A percentile compares a stretch with the other conserved stretches of the same genome.
These are phyloP conservation scores for Channa argus DNA, from an alignment of 2,113 vertebrate species.

Conservation along the genomic window DNA sequence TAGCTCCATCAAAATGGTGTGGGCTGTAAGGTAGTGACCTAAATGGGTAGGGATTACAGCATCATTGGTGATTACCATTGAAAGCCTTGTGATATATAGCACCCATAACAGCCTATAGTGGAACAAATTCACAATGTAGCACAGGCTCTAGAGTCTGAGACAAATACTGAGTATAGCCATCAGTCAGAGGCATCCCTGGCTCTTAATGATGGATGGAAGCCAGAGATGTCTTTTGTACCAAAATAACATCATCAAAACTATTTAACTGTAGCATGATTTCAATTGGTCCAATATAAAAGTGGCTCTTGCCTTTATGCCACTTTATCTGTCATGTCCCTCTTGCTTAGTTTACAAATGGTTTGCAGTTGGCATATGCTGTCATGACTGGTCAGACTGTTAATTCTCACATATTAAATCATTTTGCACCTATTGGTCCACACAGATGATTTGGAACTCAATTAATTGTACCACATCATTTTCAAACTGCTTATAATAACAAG, in stretches of 20 bases:
- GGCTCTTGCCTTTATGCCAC: background rate
- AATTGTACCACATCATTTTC: background rate
- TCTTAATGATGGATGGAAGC: background rate
- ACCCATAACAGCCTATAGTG: constrained; percentile 48
- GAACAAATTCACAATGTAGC: constrained; percentile 27
- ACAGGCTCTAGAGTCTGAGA: constrained; percentile 22
- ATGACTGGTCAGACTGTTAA: background rate
- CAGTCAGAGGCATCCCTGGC: constrained; percentile 21
- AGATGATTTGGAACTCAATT: background rate
- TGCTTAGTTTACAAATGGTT: background rate
- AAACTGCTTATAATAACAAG: background rate
- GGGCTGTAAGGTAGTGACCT: constrained; percentile 52
- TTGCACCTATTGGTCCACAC: background rate
- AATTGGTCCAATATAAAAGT: background rate
- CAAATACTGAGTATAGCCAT: constrained; percentile 23
- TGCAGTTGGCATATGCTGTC: background rate
- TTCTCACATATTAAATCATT: background rate
- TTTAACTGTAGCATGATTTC: background rate
- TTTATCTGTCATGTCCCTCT: background rate
- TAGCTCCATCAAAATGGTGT: constrained; percentile 61
- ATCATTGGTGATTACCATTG: constrained; percentile 74
- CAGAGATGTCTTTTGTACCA: background rate
- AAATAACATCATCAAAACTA: constrained; percentile 19
- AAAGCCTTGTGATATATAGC: constrained; percentile 64
- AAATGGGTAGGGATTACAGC: constrained; percentile 66